Percentiles rank a stretch among this genome's conserved stretches.
These are phyloP conservation scores for Clinocottus analis DNA, from an alignment of 2,113 vertebrate genomes.

Conservation along the genomic window DNA sequence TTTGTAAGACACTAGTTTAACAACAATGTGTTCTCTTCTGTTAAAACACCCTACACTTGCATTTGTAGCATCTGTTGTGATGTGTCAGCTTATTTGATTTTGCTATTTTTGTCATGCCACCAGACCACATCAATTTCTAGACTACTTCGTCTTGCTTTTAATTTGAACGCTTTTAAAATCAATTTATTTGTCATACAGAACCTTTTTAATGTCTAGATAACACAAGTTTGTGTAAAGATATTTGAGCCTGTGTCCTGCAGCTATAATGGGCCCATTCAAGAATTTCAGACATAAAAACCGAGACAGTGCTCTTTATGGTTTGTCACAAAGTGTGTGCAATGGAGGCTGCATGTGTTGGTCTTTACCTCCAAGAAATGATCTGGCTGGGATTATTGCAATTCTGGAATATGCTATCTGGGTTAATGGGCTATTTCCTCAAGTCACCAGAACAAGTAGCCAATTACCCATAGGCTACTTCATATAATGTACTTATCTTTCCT, in stretches of 20 bases:
- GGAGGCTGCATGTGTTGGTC: conserved; percentile 28
- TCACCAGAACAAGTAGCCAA: conserved; percentile 18
- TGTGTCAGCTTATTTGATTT: conserved; percentile 8
- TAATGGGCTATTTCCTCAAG: conserved; percentile 35
- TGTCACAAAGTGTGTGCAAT: conserved; percentile 24
- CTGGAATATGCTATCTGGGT: conserved; percentile 58
- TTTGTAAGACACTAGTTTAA: conserved; percentile 4
- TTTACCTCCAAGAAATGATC: conserved; percentile 38
- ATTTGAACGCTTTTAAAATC: not conserved
- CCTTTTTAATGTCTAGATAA: conserved; percentile 10
- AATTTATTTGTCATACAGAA: not conserved
- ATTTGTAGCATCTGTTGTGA: conserved; percentile 4
- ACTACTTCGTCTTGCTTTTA: not conserved
- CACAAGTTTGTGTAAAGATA: conserved; percentile 29
- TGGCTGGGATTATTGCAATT: conserved; percentile 47
- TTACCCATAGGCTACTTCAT: conserved; percentile 9
- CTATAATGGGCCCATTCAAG: conserved; percentile 28
- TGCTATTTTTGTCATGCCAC: not conserved
- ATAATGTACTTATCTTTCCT: conserved; percentile 12
- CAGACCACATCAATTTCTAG: not conserved
- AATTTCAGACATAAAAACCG: conserved; percentile 32
- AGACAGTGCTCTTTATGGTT: conserved; percentile 37
- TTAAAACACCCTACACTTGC: not conserved
- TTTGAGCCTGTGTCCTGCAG: conserved; percentile 47
- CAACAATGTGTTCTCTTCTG: not conserved